Percentiles rank a stretch among this genome's conserved stretches.
These are phyloP conservation scores for Phasia obesa DNA, from an alignment of 2,888 invertebrate genomes.

Conservation along the genomic window DNA sequence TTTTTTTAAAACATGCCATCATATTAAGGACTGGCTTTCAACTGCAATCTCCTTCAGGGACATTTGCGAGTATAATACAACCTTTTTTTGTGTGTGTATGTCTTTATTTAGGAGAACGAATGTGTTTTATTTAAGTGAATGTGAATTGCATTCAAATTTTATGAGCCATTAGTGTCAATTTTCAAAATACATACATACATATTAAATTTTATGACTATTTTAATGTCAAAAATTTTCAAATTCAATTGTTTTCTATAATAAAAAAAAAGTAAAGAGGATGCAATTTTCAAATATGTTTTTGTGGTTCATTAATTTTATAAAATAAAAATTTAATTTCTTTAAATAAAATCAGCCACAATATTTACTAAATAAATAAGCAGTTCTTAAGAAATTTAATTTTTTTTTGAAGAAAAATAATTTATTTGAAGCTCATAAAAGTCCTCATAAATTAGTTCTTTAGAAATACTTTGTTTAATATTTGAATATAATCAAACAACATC, in stretches of 20 bases:
- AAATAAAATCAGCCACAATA: conserved; percentile 25
- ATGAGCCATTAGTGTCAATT: conserved; percentile 64
- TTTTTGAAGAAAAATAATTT: not conserved
- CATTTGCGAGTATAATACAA: not conserved
- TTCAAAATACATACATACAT: not conserved
- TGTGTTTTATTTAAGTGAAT: conserved; percentile 9
- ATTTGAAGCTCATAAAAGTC: not conserved
- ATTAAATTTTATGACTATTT: conserved; percentile 55
- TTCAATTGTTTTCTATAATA: conserved; percentile 4
- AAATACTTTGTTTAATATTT: not conserved
- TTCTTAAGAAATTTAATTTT: not conserved
- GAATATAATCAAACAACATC: not conserved
- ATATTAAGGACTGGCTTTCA: not conserved
- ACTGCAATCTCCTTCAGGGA: conserved; percentile 28
- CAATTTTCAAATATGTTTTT: conserved; percentile 38
- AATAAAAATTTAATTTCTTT: conserved; percentile 16
- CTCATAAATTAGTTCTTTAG: too few relatives aligned
- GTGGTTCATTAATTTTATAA: conserved; percentile 51
- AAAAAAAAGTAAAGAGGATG: not conserved
- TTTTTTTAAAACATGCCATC: not conserved
- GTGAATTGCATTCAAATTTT: conserved; percentile 44
- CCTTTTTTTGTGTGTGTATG: conserved; percentile 12
- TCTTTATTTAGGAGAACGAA: not conserved
- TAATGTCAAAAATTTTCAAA: not conserved
- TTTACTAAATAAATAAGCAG: not conserved